A percentile compares a stretch with the other conserved stretches of the same genome.
Conservation (phyloP, 2,113 vertebrate species). For the Hipposideros armiger region DNA sequence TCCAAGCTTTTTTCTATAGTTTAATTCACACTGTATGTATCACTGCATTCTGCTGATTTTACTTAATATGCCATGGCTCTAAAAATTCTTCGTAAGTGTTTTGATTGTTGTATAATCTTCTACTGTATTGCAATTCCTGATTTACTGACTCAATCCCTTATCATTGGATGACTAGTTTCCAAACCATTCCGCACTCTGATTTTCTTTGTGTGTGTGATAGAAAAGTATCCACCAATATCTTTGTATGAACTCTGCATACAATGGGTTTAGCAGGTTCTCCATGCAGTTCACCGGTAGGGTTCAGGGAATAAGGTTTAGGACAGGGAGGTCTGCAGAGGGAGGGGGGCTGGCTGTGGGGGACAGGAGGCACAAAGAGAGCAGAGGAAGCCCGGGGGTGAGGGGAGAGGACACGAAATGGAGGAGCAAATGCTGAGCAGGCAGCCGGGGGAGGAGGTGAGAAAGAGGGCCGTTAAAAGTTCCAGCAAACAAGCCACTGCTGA, state of each 20-base stretch:
- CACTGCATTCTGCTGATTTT: conserved; percentile 48
- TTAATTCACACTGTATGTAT: neutral
- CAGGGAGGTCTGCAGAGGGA: neutral
- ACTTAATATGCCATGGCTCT: conserved; percentile 4
- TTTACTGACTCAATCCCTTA: conserved; percentile 30
- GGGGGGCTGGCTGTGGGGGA: neutral
- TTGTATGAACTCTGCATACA: too few species aligned
- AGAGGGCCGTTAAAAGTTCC: neutral
- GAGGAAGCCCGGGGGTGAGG: neutral
- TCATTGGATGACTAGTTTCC: conserved; percentile 20
- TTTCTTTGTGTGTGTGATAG: neutral
- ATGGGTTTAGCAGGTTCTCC: neutral
- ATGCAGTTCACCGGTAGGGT: neutral
- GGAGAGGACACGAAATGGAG: neutral
- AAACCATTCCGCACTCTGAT: neutral
- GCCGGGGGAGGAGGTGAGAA: neutral
- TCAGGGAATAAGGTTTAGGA: neutral
- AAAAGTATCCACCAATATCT: neutral
- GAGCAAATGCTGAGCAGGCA: neutral
- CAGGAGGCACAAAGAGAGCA: neutral
- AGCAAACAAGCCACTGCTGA: neutral
- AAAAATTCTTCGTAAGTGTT: conserved; percentile 28
- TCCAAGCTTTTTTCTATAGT: conserved; percentile 26
- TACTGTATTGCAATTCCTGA: neutral
- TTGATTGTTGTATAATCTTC: conserved; percentile 43